phyloP scores from a whole-genome alignment of 1,140 invertebrate species.

The Brachionus manjavacas region DNA sequence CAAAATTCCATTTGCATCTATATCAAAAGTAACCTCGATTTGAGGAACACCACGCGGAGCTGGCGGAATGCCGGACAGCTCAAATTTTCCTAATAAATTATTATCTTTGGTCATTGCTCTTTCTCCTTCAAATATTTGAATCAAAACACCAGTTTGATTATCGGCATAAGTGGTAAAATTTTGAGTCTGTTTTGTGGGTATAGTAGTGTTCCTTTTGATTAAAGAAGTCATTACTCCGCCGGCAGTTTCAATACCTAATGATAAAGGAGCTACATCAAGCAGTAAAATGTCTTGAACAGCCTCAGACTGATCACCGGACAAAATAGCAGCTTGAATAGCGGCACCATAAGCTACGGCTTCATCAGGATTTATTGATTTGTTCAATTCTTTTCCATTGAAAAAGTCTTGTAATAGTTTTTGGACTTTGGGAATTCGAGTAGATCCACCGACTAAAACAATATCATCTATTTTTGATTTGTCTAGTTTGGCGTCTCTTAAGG shows the following conservation, averaged over 20 bases:
- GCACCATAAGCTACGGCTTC: conserved; percentile 77
- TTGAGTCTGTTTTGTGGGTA: conserved; percentile 89
- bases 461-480: conserved; percentile 86
- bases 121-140: conserved; percentile 67
- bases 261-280: conserved; percentile 86
- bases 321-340: conserved; percentile 75
- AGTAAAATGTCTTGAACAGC: conserved; percentile 82
- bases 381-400: conserved; percentile 92
- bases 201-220: conserved; percentile 91
- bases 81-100: conserved; percentile 85
- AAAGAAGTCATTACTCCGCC: conserved; percentile 92
- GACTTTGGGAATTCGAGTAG: conserved; percentile 96
- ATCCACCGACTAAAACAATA: conserved; percentile 92
- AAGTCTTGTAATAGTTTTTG: conserved; percentile 89
- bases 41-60: conserved; percentile 87
- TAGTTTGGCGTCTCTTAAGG: conserved; percentile 84
- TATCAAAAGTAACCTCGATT: conserved; percentile 65
- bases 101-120: conserved; percentile 65
- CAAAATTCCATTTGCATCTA: conserved; percentile 63
- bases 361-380: conserved; percentile 76
- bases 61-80: conserved; percentile 86
- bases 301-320: conserved; percentile 88
- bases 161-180: conserved; percentile 94
- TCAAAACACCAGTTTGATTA: conserved; percentile 81
- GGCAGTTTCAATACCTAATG: conserved; percentile 91